Base-by-base conservation (phyloP, 2,888 invertebrate genomes). In the Limnephilus lunatus region DNA sequence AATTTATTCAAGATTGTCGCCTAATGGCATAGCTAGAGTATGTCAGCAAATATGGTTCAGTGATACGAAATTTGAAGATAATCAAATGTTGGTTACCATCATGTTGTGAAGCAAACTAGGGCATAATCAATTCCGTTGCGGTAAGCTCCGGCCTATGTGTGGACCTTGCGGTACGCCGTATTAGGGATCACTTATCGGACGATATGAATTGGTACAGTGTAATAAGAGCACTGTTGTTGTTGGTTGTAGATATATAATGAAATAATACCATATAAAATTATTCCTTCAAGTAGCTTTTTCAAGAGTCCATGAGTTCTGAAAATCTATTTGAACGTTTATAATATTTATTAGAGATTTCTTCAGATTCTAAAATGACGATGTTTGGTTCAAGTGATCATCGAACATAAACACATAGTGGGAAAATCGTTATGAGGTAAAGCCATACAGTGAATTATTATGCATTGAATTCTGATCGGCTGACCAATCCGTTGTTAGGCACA, bases 391-490 rank as follows among this genome's bases (percentile, higher is more conserved):
- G 68, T 68, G n/a, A n/a, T n/a, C 68, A 68, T 25, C 19, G 19
- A 19, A 19, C 53, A 19, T 53, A 53, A 53, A 53, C 19, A 53
- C 19, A 53, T 19, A 5, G 5, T 53, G 19, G 15, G 53, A 19
- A 53, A 53, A 53, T 19, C 53, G 19, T 19, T 53, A 19, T 68
- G 68, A n/a, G 7, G 9, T 68, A n/a, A n/a, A n/a, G 68, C 5
- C 68, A n/a, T 68, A n/a, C 25, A 9, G 68, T n/a, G 68, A 25
- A 68, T 68, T 68, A n/a, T 68, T 25, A 68, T 68, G 25, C 85
- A 85, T 85, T 85, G 85, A 85, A 85, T 35, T 35, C 85, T 68
- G 85, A 85, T 85, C 35, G 85, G 39, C 15, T 85, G 25, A 32
- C 35, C 32, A 25, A 39, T 35, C 39, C 30, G 85, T 35, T 85